phyloP scores from a whole-genome alignment of 1,140 invertebrate species.

The Phthorimaea operculella region DNA sequence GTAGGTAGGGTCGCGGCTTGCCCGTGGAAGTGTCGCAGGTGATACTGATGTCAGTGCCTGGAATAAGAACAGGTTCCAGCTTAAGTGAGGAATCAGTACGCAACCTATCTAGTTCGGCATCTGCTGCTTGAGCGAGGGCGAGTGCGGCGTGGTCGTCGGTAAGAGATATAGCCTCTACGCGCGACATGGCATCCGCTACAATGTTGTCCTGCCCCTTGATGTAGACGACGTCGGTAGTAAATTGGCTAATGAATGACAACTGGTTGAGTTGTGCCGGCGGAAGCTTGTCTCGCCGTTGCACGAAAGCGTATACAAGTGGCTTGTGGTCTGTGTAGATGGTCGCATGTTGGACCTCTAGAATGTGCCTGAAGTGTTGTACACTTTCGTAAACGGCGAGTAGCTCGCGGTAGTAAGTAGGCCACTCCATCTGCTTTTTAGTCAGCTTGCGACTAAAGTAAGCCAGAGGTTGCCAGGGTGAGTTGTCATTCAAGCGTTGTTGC shows the following conservation, averaged over 20 bases:
- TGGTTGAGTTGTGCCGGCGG: constrained; percentile 15
- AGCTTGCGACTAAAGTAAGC: constrained; percentile 50
- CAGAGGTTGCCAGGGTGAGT: constrained; percentile 25
- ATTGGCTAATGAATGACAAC: constrained; percentile 13
- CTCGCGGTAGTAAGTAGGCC: constrained; percentile 37
- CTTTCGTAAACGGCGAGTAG: constrained; percentile 57
- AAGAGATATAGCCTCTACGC: constrained; percentile 7
- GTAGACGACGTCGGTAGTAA: constrained; percentile 17
- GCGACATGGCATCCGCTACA: constrained; percentile 19
- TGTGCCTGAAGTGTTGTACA: constrained; percentile 52
- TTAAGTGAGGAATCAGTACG: constrained; percentile 7
- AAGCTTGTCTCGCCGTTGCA: constrained; percentile 18
- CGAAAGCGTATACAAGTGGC: constrained; percentile 44
- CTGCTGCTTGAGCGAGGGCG: not conserved
- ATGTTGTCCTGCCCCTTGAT: constrained; percentile 20
- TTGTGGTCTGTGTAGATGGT: constrained; percentile 57
- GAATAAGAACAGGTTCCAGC: constrained; percentile 7
- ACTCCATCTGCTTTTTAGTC: constrained; percentile 27
- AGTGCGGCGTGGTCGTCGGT: constrained; percentile 5
- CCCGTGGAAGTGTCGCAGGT: constrained; percentile 10
- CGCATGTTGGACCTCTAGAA: constrained; percentile 37
- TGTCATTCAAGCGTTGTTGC: constrained; percentile 26
- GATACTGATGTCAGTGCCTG: constrained; percentile 7
- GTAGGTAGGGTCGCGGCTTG: no score
- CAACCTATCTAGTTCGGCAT: constrained; percentile 4